phyloP scores from a whole-genome alignment of 2,888 invertebrate genomes.

The Sussaba pulchella region DNA sequence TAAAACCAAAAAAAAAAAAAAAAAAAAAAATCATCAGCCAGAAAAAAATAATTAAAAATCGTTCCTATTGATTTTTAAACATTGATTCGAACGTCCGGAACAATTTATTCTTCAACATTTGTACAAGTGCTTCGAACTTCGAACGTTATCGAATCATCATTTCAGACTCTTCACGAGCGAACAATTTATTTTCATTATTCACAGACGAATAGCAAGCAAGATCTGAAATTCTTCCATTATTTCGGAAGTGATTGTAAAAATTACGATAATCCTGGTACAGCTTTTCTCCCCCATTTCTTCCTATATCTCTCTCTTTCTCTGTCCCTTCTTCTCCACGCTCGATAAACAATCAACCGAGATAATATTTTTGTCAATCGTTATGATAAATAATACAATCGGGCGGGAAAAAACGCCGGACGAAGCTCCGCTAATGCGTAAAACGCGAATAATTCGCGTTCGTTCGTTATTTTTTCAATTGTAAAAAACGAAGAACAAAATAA shows the following conservation, averaged over 20 bases:
- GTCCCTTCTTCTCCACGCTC: neutral
- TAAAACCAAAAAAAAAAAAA: constrained; percentile 14
- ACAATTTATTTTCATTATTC: constrained; percentile 63
- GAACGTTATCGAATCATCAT: constrained; percentile 51
- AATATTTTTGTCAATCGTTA: neutral
- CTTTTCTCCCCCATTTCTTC: no score
- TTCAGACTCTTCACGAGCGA: constrained; percentile 34
- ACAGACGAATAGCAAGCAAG: constrained; percentile 64
- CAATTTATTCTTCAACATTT: constrained; percentile 49
- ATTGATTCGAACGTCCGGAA: constrained; percentile 35
- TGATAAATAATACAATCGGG: constrained; percentile 45
- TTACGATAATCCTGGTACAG: constrained; percentile 17
- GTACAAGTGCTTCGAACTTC: constrained; percentile 60
- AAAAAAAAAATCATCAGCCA: constrained; percentile 33
- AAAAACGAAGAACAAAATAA: constrained; percentile 31
- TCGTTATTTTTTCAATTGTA: constrained; percentile 12
- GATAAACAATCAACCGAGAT: constrained; percentile 10
- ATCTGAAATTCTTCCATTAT: constrained; percentile 29
- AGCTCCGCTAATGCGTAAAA: neutral
- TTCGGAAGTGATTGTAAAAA: constrained; percentile 51
- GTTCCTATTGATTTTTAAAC: constrained; percentile 39
- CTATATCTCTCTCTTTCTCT: constrained; percentile 1
- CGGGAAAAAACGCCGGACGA: neutral
- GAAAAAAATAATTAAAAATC: no score
- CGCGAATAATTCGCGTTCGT: constrained; percentile 41